phyloP scores from a whole-genome alignment of 2,888 invertebrate species.

The Xestia xanthographa region DNA sequence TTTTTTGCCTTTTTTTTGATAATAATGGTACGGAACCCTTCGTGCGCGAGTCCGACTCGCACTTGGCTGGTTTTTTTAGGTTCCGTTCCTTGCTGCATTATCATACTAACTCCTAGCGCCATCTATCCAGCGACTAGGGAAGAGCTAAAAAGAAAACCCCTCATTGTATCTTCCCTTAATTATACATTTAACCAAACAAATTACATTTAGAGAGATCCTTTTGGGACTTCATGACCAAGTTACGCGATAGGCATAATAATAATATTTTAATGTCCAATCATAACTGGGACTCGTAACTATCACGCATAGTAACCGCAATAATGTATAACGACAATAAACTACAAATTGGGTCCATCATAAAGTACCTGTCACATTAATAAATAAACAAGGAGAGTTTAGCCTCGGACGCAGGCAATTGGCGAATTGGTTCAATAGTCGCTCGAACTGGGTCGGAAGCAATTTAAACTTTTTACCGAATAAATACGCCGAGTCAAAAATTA shows the following conservation, averaged over 20 bases:
- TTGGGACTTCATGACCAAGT: conserved; percentile 2
- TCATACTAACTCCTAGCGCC: no score
- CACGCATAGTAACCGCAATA: conserved; percentile 39
- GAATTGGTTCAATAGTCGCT: conserved; percentile 84
- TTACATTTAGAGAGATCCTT: neutral
- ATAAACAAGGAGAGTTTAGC: conserved; percentile 79
- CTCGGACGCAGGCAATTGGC: conserved; percentile 81
- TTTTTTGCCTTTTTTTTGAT: no score
- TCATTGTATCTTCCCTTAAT: neutral
- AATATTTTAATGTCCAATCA: conserved; percentile 42
- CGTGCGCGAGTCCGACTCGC: no score
- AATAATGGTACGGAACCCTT: no score
- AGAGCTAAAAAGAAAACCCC: no score
- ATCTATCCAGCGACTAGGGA: no score
- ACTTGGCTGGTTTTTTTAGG: no score
- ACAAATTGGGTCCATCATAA: conserved; percentile 70
- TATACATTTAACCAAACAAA: neutral
- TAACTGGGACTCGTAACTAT: conserved; percentile 34
- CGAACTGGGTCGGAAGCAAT: conserved; percentile 88
- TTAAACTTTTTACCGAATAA: conserved; percentile 89
- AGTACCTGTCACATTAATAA: conserved; percentile 71
- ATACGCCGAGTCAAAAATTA: conserved; percentile 85
- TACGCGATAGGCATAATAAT: conserved; percentile 10
- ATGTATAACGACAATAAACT: conserved; percentile 43
- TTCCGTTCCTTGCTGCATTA: no score